phyloP scores from a whole-genome alignment of 2,797 vertebrate genomes.

The Coranthus polyacanthus region DNA sequence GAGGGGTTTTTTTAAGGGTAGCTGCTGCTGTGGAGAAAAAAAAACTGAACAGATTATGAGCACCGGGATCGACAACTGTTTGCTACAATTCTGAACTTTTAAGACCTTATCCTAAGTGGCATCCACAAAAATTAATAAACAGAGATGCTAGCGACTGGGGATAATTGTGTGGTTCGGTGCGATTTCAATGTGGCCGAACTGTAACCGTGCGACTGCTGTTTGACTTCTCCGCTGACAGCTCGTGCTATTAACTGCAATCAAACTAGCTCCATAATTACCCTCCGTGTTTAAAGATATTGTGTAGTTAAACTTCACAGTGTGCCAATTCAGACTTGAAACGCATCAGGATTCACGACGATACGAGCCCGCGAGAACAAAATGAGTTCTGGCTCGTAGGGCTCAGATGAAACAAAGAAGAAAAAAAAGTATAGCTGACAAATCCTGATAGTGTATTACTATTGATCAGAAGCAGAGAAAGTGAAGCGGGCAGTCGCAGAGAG shows the following conservation, averaged over 20 bases:
- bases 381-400: slow-evolving; percentile 49
- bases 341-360: slow-evolving; percentile 41
- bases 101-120: slow-evolving; percentile 9
- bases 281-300: slow-evolving; percentile 66
- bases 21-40: slow-evolving; percentile 34
- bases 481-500: slow-evolving; percentile 55
- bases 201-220: slow-evolving; percentile 68
- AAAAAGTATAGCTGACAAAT: slow-evolving; percentile 66
- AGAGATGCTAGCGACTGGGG: slow-evolving; percentile 43
- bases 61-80: slow-evolving; percentile 16
- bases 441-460: slow-evolving; percentile 73
- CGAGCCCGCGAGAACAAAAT: slow-evolving; percentile 43
- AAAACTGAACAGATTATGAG: slow-evolving; percentile 5
- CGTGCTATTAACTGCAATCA: slow-evolving; percentile 75
- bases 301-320: slow-evolving; percentile 69
- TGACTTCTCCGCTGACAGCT: slow-evolving; percentile 64
- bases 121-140: slow-evolving; percentile 19
- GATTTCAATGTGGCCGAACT: slow-evolving; percentile 69
- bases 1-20: slow-evolving; percentile 6
- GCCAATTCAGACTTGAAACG: slow-evolving; percentile 40
- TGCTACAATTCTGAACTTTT: slow-evolving; percentile 19
- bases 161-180: slow-evolving; percentile 63
- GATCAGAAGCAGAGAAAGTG: slow-evolving; percentile 71
- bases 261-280: slow-evolving; percentile 70
- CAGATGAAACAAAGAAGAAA: slow-evolving; percentile 67